Conservation (phyloP, 2,797 vertebrate genomes). For the Adelosebastes latens region DNA sequence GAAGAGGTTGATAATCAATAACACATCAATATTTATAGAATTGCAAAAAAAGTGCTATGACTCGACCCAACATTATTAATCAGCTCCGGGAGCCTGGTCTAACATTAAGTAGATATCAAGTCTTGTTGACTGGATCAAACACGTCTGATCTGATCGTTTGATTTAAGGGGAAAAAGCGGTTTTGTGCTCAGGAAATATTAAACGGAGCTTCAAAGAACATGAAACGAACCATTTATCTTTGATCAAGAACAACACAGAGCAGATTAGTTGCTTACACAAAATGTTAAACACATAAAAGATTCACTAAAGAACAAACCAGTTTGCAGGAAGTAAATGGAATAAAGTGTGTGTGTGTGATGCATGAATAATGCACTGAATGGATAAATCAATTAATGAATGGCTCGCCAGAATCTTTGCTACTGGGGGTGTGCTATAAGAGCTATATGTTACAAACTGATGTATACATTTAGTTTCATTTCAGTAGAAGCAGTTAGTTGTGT, state of each 20-base stretch:
- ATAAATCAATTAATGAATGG: not conserved
- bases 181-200: not conserved
- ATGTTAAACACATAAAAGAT: not conserved
- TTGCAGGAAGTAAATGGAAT: not conserved
- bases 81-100: not conserved
- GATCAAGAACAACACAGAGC: not conserved
- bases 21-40: not conserved
- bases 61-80: not conserved
- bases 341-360: not conserved
- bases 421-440: not conserved
- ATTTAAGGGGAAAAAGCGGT: not conserved
- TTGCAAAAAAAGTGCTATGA: not conserved
- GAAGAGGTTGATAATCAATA: not conserved
- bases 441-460: not conserved
- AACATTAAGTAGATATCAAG: not conserved
- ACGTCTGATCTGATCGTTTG: not conserved
- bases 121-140: not conserved
- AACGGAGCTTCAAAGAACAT: slow-evolving; percentile 1
- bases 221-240: slow-evolving; percentile 7
- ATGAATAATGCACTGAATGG: not conserved
- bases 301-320: not conserved
- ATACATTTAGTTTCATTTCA: not conserved
- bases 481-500: not conserved
- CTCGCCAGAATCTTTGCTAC: not conserved
- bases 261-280: not conserved